phyloP scores from a whole-genome alignment of 2,888 invertebrate genomes.

The Cenopis cana region DNA sequence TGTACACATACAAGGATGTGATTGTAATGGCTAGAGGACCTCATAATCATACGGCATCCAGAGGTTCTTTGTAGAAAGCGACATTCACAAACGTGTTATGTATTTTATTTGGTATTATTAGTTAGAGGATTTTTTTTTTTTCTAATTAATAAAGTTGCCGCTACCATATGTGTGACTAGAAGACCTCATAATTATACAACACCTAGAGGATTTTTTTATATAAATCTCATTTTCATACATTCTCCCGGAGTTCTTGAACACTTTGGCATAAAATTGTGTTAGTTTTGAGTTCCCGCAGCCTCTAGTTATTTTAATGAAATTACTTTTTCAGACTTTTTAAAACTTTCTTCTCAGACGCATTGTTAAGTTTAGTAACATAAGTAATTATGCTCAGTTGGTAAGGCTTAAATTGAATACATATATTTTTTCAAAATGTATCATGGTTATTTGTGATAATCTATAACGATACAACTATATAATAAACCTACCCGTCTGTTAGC shows the following conservation, averaged over 20 bases:
- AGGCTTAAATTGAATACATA: background rate
- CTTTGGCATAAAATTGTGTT: too few relatives aligned
- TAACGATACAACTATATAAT: too few relatives aligned
- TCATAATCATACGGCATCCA: background rate
- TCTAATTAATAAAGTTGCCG: too few relatives aligned
- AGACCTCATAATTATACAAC: background rate
- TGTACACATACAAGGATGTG: background rate
- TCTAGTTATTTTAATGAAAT: too few relatives aligned
- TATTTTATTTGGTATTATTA: background rate
- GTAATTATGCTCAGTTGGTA: background rate
- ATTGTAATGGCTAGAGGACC: slow-evolving; percentile 1
- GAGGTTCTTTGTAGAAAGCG: background rate
- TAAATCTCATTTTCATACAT: too few relatives aligned
- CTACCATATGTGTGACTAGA: background rate
- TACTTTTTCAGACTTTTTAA: background rate
- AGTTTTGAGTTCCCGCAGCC: too few relatives aligned
- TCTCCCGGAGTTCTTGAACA: too few relatives aligned
- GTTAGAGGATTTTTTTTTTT: too few relatives aligned
- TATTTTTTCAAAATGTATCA: too few relatives aligned
- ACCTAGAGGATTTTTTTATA: too few relatives aligned
- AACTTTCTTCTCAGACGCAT: background rate
- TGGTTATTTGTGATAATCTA: too few relatives aligned
- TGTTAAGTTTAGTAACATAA: background rate
- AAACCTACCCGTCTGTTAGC: too few relatives aligned
- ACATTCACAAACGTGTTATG: background rate